A percentile compares a stretch with the other conserved stretches of the same genome.
Conservation (phyloP, 2,797 vertebrate species). For the Ictinia mississippiensis region DNA sequence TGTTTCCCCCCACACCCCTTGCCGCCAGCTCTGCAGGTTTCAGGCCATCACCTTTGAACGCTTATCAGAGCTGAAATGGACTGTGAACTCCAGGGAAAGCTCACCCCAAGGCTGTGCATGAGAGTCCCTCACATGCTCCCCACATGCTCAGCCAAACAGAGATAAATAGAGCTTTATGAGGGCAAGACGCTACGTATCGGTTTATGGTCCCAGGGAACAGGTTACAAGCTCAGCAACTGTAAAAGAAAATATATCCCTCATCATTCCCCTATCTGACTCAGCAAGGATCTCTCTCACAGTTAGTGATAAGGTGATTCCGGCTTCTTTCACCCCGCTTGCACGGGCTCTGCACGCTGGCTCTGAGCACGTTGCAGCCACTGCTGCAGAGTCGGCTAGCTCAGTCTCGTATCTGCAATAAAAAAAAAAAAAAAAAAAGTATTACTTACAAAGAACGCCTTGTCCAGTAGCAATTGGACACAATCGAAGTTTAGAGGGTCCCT, state of each 20-base stretch:
- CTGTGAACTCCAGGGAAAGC: background rate
- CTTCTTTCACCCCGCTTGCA: background rate
- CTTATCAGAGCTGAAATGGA: background rate
- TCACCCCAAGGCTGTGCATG: background rate
- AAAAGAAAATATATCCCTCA: background rate
- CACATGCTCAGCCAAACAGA: background rate
- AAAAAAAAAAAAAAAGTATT: background rate
- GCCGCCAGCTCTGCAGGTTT: background rate
- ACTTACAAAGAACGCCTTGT: background rate
- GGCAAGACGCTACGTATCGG: background rate
- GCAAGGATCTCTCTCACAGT: background rate
- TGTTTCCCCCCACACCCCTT: no score
- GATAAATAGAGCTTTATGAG: background rate
- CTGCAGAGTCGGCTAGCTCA: background rate
- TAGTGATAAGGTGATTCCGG: background rate
- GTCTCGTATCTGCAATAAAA: rapidly evolving
- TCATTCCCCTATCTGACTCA: background rate
- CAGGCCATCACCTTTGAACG: background rate
- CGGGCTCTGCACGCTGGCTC: background rate
- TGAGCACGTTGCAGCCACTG: rapidly evolving
- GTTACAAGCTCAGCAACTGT: background rate
- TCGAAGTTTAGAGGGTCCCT: background rate
- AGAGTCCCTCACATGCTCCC: background rate
- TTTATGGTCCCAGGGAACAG: background rate
- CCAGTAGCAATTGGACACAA: background rate